A percentile compares a stretch with the other conserved stretches of the same genome.
Evolutionary conservation across 2,113 vertebrate species (phyloP).

Genomic region (Monopterus albus): DNA sequence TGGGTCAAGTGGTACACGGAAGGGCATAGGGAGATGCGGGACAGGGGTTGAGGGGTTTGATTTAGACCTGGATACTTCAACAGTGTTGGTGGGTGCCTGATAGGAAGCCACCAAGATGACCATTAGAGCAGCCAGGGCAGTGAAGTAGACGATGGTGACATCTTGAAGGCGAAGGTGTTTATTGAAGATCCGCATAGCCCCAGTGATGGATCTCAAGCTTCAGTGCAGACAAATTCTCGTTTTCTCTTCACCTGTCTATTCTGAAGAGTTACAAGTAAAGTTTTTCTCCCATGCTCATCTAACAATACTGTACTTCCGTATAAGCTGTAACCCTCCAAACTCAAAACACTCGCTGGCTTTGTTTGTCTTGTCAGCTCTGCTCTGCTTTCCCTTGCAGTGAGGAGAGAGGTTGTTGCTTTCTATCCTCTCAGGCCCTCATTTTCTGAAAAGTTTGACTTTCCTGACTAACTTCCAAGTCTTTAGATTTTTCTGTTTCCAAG

Average conservation of each 20-base stretch:
- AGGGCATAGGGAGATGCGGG: conserved; percentile 81
- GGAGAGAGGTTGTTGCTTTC: conserved; percentile 17
- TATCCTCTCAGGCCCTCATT: conserved; percentile 17
- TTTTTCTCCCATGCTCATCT: background rate
- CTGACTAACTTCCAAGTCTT: conserved; percentile 19
- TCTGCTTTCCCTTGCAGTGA: conserved; percentile 14
- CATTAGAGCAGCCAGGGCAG: conserved; percentile 85
- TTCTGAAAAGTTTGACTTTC: conserved; percentile 22
- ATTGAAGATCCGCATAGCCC: conserved; percentile 75
- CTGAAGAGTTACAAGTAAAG: no score
- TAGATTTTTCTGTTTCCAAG: conserved; percentile 33
- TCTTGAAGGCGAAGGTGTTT: conserved; percentile 83
- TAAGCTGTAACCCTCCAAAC: background rate
- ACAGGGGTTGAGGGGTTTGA: conserved; percentile 1
- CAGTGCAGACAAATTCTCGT: background rate
- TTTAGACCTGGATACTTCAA: conserved; percentile 44
- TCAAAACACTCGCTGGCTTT: conserved; percentile 8
- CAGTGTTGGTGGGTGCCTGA: conserved; percentile 67
- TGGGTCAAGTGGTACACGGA: conserved; percentile 88
- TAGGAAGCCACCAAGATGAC: conserved; percentile 91
- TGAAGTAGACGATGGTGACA: conserved; percentile 90
- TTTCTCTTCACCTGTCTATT: background rate
- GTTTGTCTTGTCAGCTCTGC: conserved; percentile 5
- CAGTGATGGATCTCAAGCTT: background rate
- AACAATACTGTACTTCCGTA: background rate